Evolutionary conservation across 2,113 vertebrate species (phyloP).

Genomic region (Psittacara wagleri): DNA sequence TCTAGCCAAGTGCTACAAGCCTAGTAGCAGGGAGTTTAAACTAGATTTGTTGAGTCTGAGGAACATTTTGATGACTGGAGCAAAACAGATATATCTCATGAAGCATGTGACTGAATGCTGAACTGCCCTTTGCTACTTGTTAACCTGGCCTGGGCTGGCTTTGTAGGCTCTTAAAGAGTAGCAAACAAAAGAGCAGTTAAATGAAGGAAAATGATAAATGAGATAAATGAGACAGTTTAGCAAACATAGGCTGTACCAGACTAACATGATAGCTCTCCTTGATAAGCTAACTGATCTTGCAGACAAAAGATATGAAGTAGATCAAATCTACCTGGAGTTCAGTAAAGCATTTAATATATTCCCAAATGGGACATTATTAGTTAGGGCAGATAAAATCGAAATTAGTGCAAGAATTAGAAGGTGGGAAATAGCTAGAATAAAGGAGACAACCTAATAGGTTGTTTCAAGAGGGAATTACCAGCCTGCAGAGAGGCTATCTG

Average conservation of each 20-base stretch:
- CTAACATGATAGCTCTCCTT: neutral
- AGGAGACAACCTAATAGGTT: neutral
- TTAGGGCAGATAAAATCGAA: conserved; percentile 9
- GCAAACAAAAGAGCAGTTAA: neutral
- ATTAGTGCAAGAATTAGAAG: neutral
- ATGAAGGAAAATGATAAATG: neutral
- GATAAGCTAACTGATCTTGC: conserved; percentile 10
- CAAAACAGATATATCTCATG: neutral
- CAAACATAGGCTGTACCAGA: neutral
- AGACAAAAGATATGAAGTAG: neutral
- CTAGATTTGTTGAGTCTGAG: neutral
- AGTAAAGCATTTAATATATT: conserved; percentile 27
- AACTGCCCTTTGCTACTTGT: neutral
- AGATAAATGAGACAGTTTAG: neutral
- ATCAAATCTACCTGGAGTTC: conserved; percentile 32
- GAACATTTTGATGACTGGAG: neutral
- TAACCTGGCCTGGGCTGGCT: neutral
- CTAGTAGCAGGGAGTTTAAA: neutral
- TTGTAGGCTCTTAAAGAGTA: neutral
- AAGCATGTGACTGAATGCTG: neutral
- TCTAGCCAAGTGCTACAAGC: neutral
- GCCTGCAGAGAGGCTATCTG: neutral
- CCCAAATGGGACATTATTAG: conserved; percentile 28
- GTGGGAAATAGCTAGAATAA: neutral
- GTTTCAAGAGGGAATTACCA: neutral